Conservation (phyloP, 2,113 vertebrate genomes). For the Pavo muticus region DNA sequence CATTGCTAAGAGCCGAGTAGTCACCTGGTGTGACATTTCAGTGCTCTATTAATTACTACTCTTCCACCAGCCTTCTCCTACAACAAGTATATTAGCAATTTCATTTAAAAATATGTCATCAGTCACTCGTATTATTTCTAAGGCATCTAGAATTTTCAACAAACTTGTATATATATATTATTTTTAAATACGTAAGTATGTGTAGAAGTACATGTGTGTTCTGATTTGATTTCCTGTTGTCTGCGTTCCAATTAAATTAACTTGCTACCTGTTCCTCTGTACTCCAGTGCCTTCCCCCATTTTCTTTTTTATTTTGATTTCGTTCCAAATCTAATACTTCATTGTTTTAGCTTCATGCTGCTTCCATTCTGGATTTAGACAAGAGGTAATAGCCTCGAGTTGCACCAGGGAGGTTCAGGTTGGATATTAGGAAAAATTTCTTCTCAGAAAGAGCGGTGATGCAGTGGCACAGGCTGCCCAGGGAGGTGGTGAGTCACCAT, state of each 20-base stretch:
- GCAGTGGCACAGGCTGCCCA: too few species aligned
- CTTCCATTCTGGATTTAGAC: neutral
- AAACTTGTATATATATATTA: neutral
- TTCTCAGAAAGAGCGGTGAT: too few species aligned
- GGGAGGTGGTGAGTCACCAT: too few species aligned
- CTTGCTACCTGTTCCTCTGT: neutral
- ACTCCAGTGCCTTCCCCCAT: neutral
- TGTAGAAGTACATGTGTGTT: neutral
- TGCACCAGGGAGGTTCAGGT: too few species aligned
- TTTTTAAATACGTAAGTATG: neutral
- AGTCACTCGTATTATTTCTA: neutral
- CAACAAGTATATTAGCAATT: neutral
- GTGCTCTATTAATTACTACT: neutral
- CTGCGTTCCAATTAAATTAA: neutral
- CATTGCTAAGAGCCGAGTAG: neutral
- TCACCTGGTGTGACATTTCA: neutral
- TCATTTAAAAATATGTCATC: neutral
- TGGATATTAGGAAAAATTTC: too few species aligned
- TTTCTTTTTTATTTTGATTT: neutral
- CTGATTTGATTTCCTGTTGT: neutral
- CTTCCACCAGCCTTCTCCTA: neutral
- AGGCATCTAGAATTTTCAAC: neutral
- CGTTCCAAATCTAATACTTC: neutral
- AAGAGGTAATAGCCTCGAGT: too few species aligned
- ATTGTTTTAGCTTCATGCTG: neutral